Evolutionary conservation across 2,888 invertebrate species (phyloP).

Genomic region (Galeruca laticollis): DNA sequence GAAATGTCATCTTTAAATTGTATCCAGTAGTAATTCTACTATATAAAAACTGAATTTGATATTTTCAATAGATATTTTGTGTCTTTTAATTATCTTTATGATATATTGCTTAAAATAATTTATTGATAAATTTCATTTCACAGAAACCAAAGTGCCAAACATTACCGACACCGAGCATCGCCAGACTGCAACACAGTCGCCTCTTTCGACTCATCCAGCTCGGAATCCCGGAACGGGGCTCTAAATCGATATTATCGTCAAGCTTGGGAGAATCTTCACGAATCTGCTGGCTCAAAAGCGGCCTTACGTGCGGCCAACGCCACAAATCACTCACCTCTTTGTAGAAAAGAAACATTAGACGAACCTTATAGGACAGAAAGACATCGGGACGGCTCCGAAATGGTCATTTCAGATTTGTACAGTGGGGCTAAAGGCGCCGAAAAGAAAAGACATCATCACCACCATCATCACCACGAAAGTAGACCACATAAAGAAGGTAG

Average conservation of each 20-base stretch:
- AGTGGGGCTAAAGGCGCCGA: slow-evolving; percentile 68
- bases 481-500: slow-evolving; percentile 71
- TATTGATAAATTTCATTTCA: slow-evolving; percentile 36
- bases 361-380: slow-evolving; percentile 70
- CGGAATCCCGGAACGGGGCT: slow-evolving; percentile 82
- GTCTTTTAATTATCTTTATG: not conserved
- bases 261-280: slow-evolving; percentile 94
- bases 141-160: slow-evolving; percentile 86
- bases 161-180: slow-evolving; percentile 88
- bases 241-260: slow-evolving; percentile 90
- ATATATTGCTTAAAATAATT: not conserved
- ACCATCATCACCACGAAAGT: slow-evolving; percentile 80
- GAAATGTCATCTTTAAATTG: no score
- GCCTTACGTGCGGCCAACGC: slow-evolving; percentile 66
- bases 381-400: slow-evolving; percentile 78
- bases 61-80: not conserved
- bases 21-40: no score
- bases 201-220: slow-evolving; percentile 89
- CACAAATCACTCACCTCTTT: slow-evolving; percentile 71
- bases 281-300: slow-evolving; percentile 71
- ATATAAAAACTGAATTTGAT: no score
- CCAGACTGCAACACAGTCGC: slow-evolving; percentile 93
- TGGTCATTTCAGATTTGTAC: slow-evolving; percentile 76
- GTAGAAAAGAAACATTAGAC: slow-evolving; percentile 80
- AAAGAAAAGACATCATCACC: slow-evolving; percentile 79